Conservation (phyloP, 2,888 invertebrate species). For the Caenorhabditis sinica region DNA sequence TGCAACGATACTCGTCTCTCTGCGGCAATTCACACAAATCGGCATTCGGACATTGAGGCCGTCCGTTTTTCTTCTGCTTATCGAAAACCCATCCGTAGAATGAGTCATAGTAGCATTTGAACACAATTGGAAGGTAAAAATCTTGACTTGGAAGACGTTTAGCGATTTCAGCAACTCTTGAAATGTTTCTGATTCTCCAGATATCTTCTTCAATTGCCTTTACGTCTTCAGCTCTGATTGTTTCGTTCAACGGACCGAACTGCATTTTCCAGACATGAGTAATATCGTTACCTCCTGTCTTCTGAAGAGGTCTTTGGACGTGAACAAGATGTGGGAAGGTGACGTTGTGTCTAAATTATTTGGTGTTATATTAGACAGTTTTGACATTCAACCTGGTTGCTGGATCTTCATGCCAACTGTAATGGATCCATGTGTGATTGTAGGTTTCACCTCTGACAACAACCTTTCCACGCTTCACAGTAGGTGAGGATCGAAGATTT, state of each 20-base stretch:
- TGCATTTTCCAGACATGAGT: constrained; percentile 56
- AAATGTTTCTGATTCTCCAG: constrained; percentile 36
- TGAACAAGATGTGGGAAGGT: constrained; percentile 44
- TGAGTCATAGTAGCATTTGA: constrained; percentile 61
- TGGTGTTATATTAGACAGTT: too few relatives aligned
- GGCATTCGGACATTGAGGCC: constrained; percentile 48
- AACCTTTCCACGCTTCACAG: constrained; percentile 53
- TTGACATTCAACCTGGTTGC: constrained; percentile 5
- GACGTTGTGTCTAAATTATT: constrained; percentile 27
- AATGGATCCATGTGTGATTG: constrained; percentile 64
- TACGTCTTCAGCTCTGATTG: constrained; percentile 38
- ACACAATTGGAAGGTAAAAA: constrained; percentile 55
- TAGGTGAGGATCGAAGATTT: constrained; percentile 46
- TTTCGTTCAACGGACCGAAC: constrained; percentile 53
- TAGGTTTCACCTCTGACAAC: constrained; percentile 50
- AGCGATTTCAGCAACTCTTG: constrained; percentile 9
- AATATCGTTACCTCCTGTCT: constrained; percentile 46
- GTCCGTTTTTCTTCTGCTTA: constrained; percentile 1
- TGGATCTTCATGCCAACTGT: constrained; percentile 38
- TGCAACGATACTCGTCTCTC: constrained; percentile 47
- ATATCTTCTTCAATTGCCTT: constrained; percentile 44
- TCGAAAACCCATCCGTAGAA: constrained; percentile 48
- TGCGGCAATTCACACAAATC: constrained; percentile 58
- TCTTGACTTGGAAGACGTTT: constrained; percentile 41
- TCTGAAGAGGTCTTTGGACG: constrained; percentile 60